Conservation (phyloP, 2,797 vertebrate genomes). For the Merluccius polli region DNA sequence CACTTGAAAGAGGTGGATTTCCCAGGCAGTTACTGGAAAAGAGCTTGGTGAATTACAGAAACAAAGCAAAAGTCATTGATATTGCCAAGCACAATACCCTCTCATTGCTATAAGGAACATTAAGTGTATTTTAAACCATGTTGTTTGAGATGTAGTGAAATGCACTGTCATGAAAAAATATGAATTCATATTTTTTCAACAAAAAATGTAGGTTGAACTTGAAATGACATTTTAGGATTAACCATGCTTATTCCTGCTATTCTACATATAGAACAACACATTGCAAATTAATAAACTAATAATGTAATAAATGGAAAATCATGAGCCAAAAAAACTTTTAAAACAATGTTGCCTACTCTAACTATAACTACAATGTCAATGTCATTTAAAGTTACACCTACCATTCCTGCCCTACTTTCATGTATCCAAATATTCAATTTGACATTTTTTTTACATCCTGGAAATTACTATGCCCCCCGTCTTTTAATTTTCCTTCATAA, state of each 20-base stretch:
- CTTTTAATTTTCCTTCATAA: slow-evolving; percentile 27
- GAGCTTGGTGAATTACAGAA: slow-evolving; percentile 17
- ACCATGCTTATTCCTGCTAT: background rate
- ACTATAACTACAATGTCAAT: background rate
- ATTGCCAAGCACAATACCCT: background rate
- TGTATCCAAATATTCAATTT: slow-evolving; percentile 26
- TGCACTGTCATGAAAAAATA: background rate
- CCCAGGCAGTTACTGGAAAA: slow-evolving; percentile 34
- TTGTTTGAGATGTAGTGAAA: background rate
- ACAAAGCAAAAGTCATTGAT: slow-evolving; percentile 8
- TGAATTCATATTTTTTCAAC: background rate
- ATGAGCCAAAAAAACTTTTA: background rate
- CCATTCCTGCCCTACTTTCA: background rate
- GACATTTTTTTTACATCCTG: slow-evolving; percentile 12
- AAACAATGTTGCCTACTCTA: background rate
- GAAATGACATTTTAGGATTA: background rate
- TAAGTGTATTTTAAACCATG: background rate
- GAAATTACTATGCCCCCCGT: slow-evolving; percentile 32
- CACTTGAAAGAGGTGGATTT: slow-evolving; percentile 47
- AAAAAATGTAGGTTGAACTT: background rate
- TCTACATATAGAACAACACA: background rate
- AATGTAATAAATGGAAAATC: background rate
- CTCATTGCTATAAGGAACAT: background rate
- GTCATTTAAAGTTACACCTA: background rate
- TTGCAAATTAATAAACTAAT: background rate